Percentiles rank a stretch among this genome's conserved stretches.
Evolutionary conservation across 2,113 vertebrate genomes (phyloP).

Genomic region (Xiphorhynchus elegans): DNA sequence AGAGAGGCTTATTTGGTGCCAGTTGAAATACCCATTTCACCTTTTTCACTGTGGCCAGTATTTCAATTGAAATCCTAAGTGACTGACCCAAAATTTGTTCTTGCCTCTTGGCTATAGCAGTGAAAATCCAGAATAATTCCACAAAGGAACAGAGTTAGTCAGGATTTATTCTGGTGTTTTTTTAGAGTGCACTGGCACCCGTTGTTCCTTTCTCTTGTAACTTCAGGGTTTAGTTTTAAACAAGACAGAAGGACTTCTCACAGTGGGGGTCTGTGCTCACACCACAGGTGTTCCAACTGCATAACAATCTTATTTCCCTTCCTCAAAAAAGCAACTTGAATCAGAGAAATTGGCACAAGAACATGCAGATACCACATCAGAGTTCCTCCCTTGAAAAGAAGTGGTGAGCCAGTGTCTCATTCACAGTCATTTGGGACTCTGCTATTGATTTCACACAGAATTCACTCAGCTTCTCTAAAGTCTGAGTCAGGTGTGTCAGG

Average conservation of each 20-base stretch:
- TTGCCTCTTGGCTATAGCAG: not conserved
- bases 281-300: not conserved
- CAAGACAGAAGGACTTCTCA: not conserved
- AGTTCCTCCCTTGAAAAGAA: not conserved
- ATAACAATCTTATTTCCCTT: not conserved
- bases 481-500: not conserved
- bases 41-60: not conserved
- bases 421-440: not conserved
- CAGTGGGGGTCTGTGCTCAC: not conserved
- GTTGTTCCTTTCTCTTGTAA: not conserved
- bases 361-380: not conserved
- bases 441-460: not conserved
- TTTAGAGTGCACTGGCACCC: not conserved
- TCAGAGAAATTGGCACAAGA: not conserved
- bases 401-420: not conserved
- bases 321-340: not conserved
- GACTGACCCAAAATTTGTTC: not conserved
- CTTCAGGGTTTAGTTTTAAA: not conserved
- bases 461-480: not conserved
- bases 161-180: not conserved
- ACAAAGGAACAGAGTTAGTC: not conserved
- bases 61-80: not conserved
- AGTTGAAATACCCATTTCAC: not conserved
- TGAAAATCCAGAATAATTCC: conserved; percentile 11
- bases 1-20: not conserved